phyloP scores from a whole-genome alignment of 64 coral and sea anemone genomes.

The Porites australiensis region DNA sequence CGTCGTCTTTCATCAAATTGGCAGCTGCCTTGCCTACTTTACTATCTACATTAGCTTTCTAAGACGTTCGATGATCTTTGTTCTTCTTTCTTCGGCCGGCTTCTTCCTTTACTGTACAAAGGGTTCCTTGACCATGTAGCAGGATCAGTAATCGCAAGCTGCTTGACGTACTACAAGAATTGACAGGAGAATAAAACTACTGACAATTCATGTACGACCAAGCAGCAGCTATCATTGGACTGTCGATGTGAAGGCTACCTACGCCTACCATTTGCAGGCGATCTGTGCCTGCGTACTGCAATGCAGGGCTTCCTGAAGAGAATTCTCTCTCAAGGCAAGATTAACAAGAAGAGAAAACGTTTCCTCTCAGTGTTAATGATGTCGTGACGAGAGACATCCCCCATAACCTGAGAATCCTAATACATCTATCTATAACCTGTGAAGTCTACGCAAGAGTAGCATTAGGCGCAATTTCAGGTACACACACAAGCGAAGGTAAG shows the following conservation, averaged over 20 bases:
- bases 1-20: neutral
- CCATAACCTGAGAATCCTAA: neutral
- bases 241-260: neutral
- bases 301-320: no score
- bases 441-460: neutral
- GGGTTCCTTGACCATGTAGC: neutral
- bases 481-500: no score
- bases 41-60: neutral
- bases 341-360: neutral
- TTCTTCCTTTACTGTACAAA: neutral
- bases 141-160: no score
- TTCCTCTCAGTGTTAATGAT: neutral
- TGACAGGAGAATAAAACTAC: no score
- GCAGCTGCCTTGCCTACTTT: neutral
- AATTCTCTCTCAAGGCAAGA: neutral
- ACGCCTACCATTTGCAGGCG: conserved; percentile 1
- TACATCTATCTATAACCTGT: neutral
- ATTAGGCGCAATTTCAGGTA: no score
- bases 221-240: neutral
- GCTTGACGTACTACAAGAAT: no score
- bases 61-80: neutral
- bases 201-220: neutral
- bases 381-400: neutral
- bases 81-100: conserved; percentile 15
- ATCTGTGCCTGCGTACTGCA: neutral